These are phyloP conservation scores for Phoenicopterus ruber DNA, from an alignment of 2,113 vertebrate genomes.

Conservation along the genomic window DNA sequence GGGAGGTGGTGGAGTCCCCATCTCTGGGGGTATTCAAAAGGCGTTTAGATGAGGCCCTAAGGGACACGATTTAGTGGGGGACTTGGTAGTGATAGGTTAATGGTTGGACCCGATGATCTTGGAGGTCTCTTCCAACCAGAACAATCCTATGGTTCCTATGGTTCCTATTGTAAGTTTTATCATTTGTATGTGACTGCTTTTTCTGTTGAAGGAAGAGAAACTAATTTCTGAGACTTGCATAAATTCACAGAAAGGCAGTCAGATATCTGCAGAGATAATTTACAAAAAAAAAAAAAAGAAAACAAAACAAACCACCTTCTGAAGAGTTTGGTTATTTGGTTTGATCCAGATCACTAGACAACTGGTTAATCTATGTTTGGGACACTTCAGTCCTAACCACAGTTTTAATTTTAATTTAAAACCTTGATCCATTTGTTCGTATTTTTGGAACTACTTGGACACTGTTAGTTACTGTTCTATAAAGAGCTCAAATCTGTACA, in stretches of 20 bases:
- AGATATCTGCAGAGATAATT: not conserved
- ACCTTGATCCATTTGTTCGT: not conserved
- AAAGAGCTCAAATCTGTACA: not conserved
- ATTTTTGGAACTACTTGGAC: not conserved
- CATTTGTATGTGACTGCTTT: not conserved
- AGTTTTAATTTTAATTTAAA: not conserved
- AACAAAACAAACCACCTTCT: not conserved
- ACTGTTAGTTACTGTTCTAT: not conserved
- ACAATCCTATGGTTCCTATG: too few relatives aligned
- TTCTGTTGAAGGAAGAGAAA: not conserved
- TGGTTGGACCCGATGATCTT: too few relatives aligned
- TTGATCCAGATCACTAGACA: not conserved
- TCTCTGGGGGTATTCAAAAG: too few relatives aligned
- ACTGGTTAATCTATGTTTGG: not conserved
- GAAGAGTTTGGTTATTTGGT: not conserved
- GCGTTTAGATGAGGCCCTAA: too few relatives aligned
- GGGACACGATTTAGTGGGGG: too few relatives aligned
- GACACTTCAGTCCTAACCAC: not conserved
- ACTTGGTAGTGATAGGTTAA: too few relatives aligned
- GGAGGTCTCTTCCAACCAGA: too few relatives aligned
- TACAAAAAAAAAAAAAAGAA: rapidly evolving
- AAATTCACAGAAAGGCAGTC: not conserved
- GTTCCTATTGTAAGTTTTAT: not conserved
- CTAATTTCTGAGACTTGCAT: not conserved
- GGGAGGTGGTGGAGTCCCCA: too few relatives aligned